Evolutionary conservation across 2,888 invertebrate species (phyloP), one percentile per base, ranked within the genome.

Genomic region (Tuta absoluta): DNA sequence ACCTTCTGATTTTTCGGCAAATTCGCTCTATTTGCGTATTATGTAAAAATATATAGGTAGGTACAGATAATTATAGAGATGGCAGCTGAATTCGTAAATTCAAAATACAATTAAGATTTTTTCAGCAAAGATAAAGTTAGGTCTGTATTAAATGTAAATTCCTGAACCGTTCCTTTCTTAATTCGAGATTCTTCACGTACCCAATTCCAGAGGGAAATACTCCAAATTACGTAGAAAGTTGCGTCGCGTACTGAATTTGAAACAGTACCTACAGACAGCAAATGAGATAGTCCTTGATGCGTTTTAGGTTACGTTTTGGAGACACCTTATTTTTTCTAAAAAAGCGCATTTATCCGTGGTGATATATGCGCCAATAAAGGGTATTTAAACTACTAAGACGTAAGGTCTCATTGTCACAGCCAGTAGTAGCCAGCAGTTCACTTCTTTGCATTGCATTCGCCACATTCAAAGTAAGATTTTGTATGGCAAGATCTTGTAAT

Each of bases 131-230:
- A n/a, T 17, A 17, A 45, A 45, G 45, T 45, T 45, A 45, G 45
- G 45, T 45, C 17, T 45, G 17, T 17, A 45, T 45, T n/a, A 45
- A 45, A 45, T 45, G 45, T 45, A 45, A 45, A 45, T 45, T 45
- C 45, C n/a, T 41, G 41, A 3, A 17, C 45, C 45, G n/a, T 17
- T 45, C 45, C 45, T 45, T 45, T 45, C n/a, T n/a, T 45, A 45
- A 45, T 45, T 45, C 45, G 8, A 45, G 45, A 45, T 45, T 45
- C 45, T 45, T 45, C 45, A 45, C 45, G 45, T 45, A 45, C 45
- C 45, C 17, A 45, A 45, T 45, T 45, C 45, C 45, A 17, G 45
- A n/a, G 45, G 17, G 45, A 45, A n/a, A 45, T 45, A 45, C n/a
- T 45, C 45, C 45, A 8, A 45, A 45, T 45, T 45, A 7, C n/a